Base-by-base conservation (phyloP, 2,797 vertebrate genomes). In the Tadarida brasiliensis region DNA sequence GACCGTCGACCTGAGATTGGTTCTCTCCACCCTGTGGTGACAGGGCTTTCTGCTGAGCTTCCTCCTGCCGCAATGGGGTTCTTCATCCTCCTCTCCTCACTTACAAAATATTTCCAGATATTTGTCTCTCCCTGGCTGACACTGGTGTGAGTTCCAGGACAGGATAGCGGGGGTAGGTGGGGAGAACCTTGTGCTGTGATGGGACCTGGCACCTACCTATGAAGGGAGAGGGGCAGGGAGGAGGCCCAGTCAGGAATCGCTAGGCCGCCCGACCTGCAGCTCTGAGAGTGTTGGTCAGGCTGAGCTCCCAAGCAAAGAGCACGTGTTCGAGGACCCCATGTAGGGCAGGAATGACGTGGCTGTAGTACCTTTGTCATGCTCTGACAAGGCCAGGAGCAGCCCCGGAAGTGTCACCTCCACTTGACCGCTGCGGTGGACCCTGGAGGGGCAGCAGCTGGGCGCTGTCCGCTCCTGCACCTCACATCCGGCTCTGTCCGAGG, bases 231-330 rank as follows among this genome's bases (percentile, higher is more conserved):
- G 33, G 35, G 11, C 11, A 10, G 26, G 59, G 11, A 65, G 63
- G 47, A 30, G 17, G 76, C 2, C 1, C 3, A 7, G 49, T 24
- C 3, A 10, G 47, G 49, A 77, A 30, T 17, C 7, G 3, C 22
- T 14, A 7, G 24, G 33, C 39, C 26, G 28, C 14, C 1, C 0
- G n/a, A 6, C 9, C 2, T 26, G 51, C 16, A 11, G 80, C 65
- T 57, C 80, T 28, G 33, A 61, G 88, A 70, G 39, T 30, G n/a
- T 26, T n/a, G 57, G 59, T 26, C 84, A n/a, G 71, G 8, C 49
- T 61, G 47, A 83, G 15, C 65, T 28, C 71, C 24, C 5, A 28
- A 74, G 77, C 51, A 59, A 49, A 83, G 61, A 51, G 26, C 17
- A 1, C 44, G 78, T 87, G 70, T 24, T 24, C 3, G 22, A n/a